Base-by-base conservation (phyloP, 1,140 invertebrate genomes). In the Rhizoglyphus robini region DNA sequence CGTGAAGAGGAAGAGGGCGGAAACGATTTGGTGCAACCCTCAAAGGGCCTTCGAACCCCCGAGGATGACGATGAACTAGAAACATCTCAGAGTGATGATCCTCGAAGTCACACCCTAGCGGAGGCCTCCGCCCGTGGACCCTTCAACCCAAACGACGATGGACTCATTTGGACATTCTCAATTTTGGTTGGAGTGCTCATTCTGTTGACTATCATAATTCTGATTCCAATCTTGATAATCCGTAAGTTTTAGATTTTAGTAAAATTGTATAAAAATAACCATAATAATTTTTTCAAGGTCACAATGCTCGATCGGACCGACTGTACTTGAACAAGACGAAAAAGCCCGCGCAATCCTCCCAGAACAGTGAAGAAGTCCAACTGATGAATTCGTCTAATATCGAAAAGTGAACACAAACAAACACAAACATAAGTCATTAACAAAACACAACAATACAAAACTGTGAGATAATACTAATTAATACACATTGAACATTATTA, bases 191-290 rank as follows among this genome's bases (percentile, higher is more conserved):
- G 15, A n/a, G 27, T 60, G 27, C 27, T 60, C 15, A 34, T 60
- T 27, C 15, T 60, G 13, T 46, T 60, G 23, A 27, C 29, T 27
- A 60, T 60, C 58, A 60, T 60, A 15, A 60, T 60, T 46, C 3
- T 60, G 23, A 29, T 60, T 13, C 58, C 58, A 13, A 60, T 60
- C n/a, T 46, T 60, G n/a, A 60, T 60, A n/a, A 60, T 60, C 13
- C 15, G 58, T 60, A 60, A 60, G 58, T 38, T 29, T 11, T 34
- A 4, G 31, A 38, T 59, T 11, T 15, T 13, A 4, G 47, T 5
- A 41, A 41, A 41, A 41, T 41, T 41, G 8, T 41, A 41, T 41
- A 41, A 41, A 8, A 49, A 49, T 20, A 49, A 49, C 47, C 8
- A 41, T 20, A 49, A 49, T 20, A 49, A 49, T 60, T 60, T 60